Evolutionary conservation across 2,888 invertebrate species (phyloP).

Genomic region (Neoascia interrupta): DNA sequence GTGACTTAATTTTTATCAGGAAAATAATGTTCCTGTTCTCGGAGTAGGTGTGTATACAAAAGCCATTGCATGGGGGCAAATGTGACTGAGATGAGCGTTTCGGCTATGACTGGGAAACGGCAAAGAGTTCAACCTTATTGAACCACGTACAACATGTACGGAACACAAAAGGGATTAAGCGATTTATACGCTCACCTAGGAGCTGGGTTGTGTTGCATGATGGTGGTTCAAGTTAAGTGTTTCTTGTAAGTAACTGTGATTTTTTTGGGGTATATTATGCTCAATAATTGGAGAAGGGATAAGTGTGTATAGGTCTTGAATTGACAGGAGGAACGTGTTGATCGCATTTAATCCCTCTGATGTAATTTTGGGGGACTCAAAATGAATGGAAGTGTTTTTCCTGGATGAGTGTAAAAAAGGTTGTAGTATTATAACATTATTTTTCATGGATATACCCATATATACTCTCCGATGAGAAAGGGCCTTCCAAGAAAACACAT

Average conservation of each 20-base stretch:
- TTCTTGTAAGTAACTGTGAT: constrained; percentile 62
- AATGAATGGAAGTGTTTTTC: too few species aligned
- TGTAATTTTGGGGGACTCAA: constrained; percentile 34
- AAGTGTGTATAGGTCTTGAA: constrained; percentile 55
- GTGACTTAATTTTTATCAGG: constrained; percentile 77
- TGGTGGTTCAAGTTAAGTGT: constrained; percentile 34
- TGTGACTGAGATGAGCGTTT: constrained; percentile 8
- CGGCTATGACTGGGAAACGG: constrained; percentile 13
- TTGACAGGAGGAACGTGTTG: constrained; percentile 57
- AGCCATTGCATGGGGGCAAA: constrained; percentile 1
- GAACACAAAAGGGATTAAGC: constrained; percentile 66
- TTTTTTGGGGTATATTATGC: constrained; percentile 27
- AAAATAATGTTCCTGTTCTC: constrained; percentile 51
- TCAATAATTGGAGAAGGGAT: constrained; percentile 21
- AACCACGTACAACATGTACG: constrained; percentile 66
- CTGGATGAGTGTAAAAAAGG: too few species aligned
- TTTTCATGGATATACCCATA: too few species aligned
- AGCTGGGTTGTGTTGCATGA: constrained; percentile 8
- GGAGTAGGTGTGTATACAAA: neutral
- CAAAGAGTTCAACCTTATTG: constrained; percentile 58
- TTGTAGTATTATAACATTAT: too few species aligned
- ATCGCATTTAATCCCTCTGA: constrained; percentile 34
- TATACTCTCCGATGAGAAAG: too few species aligned
- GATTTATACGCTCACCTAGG: constrained; percentile 55
- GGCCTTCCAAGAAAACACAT: too few species aligned